Conservation (phyloP, 2,797 vertebrate genomes). For the Myotis vivesi region DNA sequence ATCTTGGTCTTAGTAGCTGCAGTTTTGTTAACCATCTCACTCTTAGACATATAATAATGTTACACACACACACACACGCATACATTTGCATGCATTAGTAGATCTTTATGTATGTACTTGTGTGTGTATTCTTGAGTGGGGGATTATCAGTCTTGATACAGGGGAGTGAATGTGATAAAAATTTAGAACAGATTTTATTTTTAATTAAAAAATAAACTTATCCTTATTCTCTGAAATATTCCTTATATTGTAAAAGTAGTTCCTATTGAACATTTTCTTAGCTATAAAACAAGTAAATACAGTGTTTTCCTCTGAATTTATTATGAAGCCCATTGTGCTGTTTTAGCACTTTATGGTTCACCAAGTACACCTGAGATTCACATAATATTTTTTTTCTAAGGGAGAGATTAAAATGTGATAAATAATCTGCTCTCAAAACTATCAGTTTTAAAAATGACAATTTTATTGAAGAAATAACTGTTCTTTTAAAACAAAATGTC, state of each 20-base stretch:
- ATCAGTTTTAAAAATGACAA: constrained; percentile 38
- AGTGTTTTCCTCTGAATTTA: background rate
- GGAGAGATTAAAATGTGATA: constrained; percentile 42
- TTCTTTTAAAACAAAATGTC: constrained; percentile 13
- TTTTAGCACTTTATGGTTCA: background rate
- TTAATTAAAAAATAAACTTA: background rate
- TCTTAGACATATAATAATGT: background rate
- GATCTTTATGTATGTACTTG: background rate
- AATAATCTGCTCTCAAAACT: background rate
- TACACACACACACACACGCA: background rate
- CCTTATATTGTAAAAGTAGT: background rate
- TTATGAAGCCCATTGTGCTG: background rate
- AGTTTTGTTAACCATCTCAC: background rate
- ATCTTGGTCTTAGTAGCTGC: background rate
- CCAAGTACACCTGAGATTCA: background rate
- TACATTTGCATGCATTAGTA: background rate
- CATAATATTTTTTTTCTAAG: constrained; percentile 38
- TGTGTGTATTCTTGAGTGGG: background rate
- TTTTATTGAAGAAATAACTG: constrained; percentile 15
- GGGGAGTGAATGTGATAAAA: background rate
- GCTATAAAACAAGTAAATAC: background rate
- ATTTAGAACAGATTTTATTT: constrained; percentile 16
- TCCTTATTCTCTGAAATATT: constrained; percentile 16
- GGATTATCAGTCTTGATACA: background rate
- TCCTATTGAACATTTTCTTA: constrained; percentile 3